Conservation (phyloP, 2,797 vertebrate species). For the Sebastes trivittatus region DNA sequence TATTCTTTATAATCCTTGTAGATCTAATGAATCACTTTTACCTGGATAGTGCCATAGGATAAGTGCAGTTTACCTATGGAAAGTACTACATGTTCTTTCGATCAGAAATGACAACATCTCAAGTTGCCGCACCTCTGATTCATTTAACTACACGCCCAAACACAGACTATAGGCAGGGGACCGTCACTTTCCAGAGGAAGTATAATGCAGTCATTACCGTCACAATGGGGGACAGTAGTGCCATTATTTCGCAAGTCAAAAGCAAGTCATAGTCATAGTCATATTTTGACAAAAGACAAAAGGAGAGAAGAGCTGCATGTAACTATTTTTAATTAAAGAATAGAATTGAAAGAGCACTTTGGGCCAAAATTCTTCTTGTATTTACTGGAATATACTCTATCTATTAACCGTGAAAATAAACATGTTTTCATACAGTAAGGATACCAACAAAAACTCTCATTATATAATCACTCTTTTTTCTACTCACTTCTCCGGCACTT, state of each 20-base stretch:
- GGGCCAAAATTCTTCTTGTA: background rate
- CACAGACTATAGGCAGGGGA: background rate
- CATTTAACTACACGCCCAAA: background rate
- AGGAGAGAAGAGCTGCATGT: background rate
- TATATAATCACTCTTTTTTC: background rate
- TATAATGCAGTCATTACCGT: background rate
- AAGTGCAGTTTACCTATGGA: background rate
- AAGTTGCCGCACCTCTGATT: slow-evolving; percentile 12
- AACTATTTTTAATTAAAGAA: background rate
- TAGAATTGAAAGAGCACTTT: background rate
- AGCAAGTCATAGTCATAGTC: background rate
- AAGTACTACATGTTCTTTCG: background rate
- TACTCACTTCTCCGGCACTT: background rate
- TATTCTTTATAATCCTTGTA: background rate
- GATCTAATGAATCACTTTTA: background rate
- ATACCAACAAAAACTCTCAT: background rate
- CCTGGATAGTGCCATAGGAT: background rate
- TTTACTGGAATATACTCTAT: background rate
- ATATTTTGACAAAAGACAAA: background rate
- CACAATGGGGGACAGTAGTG: background rate
- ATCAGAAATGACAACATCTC: background rate
- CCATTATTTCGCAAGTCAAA: background rate
- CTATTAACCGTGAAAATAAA: background rate
- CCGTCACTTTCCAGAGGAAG: background rate
- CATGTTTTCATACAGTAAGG: background rate